A percentile compares a stretch with the other conserved stretches of the same genome.
These are phyloP conservation scores for Dasysyrphus tricinctus DNA, from an alignment of 2,888 invertebrate genomes.

Conservation along the genomic window DNA sequence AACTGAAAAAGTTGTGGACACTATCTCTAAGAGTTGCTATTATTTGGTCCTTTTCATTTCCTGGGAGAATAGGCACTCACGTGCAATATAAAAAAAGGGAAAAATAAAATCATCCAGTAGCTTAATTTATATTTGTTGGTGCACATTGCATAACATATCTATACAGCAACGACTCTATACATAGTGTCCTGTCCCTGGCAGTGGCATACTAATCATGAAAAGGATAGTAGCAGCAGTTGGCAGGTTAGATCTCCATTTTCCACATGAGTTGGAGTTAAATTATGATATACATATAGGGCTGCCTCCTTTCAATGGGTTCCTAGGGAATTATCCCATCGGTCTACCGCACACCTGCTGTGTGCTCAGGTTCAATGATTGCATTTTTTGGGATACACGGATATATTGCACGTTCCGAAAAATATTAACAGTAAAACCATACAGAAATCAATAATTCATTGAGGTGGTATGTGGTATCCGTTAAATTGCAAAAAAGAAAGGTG, in stretches of 20 bases:
- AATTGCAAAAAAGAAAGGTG: slow-evolving; percentile 17
- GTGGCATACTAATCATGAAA: slow-evolving; percentile 31
- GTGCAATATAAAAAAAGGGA: slow-evolving; percentile 5
- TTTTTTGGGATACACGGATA: slow-evolving; percentile 17
- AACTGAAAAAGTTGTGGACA: slow-evolving; percentile 42
- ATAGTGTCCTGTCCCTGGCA: slow-evolving; percentile 40
- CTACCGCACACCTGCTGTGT: slow-evolving; percentile 30
- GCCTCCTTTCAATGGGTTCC: slow-evolving; percentile 43
- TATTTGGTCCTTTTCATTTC: slow-evolving; percentile 41
- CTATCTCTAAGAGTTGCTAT: slow-evolving; percentile 40
- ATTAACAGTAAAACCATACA: slow-evolving; percentile 13
- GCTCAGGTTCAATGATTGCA: slow-evolving; percentile 54
- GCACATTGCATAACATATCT: slow-evolving; percentile 38
- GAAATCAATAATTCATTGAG: slow-evolving; percentile 54
- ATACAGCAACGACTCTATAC: not conserved
- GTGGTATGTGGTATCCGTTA: slow-evolving; percentile 16
- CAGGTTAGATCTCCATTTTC: slow-evolving; percentile 63
- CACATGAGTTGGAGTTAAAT: slow-evolving; percentile 58
- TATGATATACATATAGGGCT: slow-evolving; percentile 46
- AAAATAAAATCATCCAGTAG: slow-evolving; percentile 24
- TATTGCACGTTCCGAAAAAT: slow-evolving; percentile 20
- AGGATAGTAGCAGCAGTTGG: slow-evolving; percentile 45
- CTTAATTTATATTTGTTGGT: slow-evolving; percentile 63
- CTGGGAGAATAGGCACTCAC: slow-evolving; percentile 8
- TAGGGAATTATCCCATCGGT: slow-evolving; percentile 45